Evolutionary conservation across 2,113 vertebrate species (phyloP).

Genomic region (Platycercus adscitus): DNA sequence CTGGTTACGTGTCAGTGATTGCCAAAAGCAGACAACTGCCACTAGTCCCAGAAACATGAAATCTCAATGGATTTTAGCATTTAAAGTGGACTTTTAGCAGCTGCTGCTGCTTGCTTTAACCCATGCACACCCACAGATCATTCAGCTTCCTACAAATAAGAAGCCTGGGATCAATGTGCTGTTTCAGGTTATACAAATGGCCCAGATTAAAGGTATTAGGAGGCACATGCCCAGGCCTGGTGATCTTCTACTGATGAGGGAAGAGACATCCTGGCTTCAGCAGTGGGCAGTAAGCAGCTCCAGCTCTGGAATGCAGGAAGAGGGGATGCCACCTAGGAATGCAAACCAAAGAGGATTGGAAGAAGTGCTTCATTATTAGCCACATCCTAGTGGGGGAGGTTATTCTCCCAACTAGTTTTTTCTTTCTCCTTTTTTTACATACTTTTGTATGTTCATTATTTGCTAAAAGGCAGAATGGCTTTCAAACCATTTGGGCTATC

Average conservation of each 20-base stretch:
- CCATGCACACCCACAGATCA: neutral
- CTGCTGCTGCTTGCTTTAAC: neutral
- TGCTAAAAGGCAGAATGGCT: slow-evolving; percentile 11
- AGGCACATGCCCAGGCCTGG: rapidly evolving
- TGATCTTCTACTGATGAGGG: neutral
- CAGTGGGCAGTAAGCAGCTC: neutral
- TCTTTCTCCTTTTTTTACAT: neutral
- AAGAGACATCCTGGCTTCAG: neutral
- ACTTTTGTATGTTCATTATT: neutral
- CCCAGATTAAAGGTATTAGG: neutral
- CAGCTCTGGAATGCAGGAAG: neutral
- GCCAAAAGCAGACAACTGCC: neutral
- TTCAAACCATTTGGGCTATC: neutral
- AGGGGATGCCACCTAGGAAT: neutral
- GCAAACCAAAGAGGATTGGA: neutral
- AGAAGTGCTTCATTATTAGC: neutral
- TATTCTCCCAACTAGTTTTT: neutral
- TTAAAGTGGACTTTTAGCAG: neutral
- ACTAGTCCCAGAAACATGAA: neutral
- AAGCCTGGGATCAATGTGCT: neutral
- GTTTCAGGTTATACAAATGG: neutral
- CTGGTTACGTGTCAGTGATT: neutral
- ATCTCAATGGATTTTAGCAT: neutral
- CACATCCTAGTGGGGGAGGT: neutral
- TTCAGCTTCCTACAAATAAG: neutral